Percentiles rank a stretch among this genome's conserved stretches.
Evolutionary conservation across 2,888 invertebrate genomes (phyloP).

Genomic region (Eumerus sabulonum): DNA sequence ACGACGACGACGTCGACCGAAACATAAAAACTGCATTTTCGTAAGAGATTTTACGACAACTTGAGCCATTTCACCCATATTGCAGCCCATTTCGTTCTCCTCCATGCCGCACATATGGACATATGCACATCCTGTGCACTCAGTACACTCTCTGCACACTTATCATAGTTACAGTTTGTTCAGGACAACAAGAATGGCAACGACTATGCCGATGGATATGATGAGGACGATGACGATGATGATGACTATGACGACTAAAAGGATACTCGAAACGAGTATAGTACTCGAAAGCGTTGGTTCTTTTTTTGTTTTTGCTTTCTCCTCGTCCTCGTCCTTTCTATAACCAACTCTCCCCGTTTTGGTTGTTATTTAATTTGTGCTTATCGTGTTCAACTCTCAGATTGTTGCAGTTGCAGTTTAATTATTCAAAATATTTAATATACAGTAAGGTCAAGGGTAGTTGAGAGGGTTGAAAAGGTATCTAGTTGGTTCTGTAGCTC

Average conservation of each 20-base stretch:
- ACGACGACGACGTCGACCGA: too few species aligned
- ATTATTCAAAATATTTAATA: slow-evolving; percentile 58
- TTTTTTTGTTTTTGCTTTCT: too few species aligned
- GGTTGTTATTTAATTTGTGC: slow-evolving; percentile 22
- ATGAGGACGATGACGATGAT: slow-evolving; percentile 9
- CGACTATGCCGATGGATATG: slow-evolving; percentile 10
- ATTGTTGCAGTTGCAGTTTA: slow-evolving; percentile 34
- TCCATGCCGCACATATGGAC: too few species aligned
- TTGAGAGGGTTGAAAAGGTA: too few species aligned
- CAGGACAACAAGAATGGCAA: neutral
- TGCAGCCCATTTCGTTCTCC: slow-evolving; percentile 42
- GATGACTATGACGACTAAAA: slow-evolving; percentile 1
- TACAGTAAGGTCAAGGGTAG: slow-evolving; percentile 44
- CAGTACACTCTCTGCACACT: too few species aligned
- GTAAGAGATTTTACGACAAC: slow-evolving; percentile 57
- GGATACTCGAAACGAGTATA: too few species aligned
- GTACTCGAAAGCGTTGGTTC: too few species aligned
- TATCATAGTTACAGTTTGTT: neutral
- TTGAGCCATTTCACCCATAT: slow-evolving; percentile 59
- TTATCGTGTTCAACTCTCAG: slow-evolving; percentile 12
- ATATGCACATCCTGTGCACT: too few species aligned
- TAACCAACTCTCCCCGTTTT: too few species aligned
- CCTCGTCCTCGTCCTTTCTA: too few species aligned
- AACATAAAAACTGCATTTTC: slow-evolving; percentile 64
- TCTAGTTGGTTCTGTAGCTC: too few species aligned